A percentile compares a stretch with the other conserved stretches of the same genome.
These are phyloP conservation scores for Halichondria panicea DNA, from an alignment of 37 sponge, comb jelly and placozoan genomes.

Conservation along the genomic window DNA sequence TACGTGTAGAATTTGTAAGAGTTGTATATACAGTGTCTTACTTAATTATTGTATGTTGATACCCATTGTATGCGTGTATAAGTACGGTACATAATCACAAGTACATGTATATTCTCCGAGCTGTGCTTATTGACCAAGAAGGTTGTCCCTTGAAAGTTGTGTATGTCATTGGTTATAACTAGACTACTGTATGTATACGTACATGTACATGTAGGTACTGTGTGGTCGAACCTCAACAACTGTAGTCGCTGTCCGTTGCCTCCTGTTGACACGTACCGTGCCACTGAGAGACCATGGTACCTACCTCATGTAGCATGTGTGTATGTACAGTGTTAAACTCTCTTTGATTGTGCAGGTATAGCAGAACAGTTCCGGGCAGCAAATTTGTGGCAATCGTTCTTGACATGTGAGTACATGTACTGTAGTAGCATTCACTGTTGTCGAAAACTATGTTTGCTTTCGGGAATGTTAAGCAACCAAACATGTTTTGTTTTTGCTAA, in stretches of 20 bases:
- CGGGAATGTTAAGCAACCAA: too few species aligned
- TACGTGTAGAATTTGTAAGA: too few species aligned
- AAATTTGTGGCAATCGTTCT: slow-evolving; percentile 32
- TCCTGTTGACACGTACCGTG: slow-evolving; percentile 39
- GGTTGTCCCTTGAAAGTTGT: too few species aligned
- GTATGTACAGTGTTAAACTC: not conserved
- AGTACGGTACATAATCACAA: too few species aligned
- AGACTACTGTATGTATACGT: too few species aligned
- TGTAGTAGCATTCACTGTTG: not conserved
- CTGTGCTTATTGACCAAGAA: too few species aligned
- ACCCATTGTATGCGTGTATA: not conserved
- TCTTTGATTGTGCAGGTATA: slow-evolving; percentile 13
- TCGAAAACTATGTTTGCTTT: too few species aligned
- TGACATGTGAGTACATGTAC: slow-evolving; percentile 18
- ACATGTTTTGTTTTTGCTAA: too few species aligned
- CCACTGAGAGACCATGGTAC: slow-evolving; percentile 41
- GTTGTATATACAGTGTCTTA: not conserved
- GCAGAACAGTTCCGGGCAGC: slow-evolving; percentile 16
- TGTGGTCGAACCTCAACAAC: slow-evolving; percentile 16
- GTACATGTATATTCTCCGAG: too few species aligned
- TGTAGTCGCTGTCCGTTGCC: slow-evolving; percentile 31
- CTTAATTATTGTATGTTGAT: not conserved
- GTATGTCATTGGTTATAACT: too few species aligned
- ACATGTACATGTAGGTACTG: slow-evolving; percentile 22
- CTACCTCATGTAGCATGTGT: not conserved